These are phyloP conservation scores for Corella eumyota DNA, from an alignment of 23 tunicate genomes.

Conservation along the genomic window DNA sequence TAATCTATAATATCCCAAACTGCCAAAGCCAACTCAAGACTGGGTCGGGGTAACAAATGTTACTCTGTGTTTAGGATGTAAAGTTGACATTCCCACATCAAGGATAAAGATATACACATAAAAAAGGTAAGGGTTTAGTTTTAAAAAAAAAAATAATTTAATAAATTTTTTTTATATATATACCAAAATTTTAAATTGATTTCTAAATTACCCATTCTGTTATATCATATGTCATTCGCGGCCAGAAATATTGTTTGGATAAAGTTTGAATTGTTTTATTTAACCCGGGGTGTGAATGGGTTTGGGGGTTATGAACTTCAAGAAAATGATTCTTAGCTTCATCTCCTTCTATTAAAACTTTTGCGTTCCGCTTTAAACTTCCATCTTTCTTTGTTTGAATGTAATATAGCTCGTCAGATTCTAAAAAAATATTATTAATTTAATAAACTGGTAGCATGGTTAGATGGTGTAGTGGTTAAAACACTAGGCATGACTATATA, in stretches of 20 bases:
- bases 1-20: no score
- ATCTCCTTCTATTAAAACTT: conserved; percentile 32
- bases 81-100: no score
- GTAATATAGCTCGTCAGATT: conserved; percentile 20
- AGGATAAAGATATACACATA: no score
- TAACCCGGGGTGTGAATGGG: conserved; percentile 21
- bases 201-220: conserved; percentile 29
- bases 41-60: neutral
- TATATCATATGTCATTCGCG: conserved; percentile 52
- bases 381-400: conserved; percentile 42
- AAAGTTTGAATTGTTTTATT: conserved; percentile 36
- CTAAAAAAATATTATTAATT: conserved; percentile 5
- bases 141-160: no score
- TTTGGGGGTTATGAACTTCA: conserved; percentile 18
- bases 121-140: no score
- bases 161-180: no score
- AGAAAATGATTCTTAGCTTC: conserved; percentile 28
- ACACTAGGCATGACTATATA: no score
- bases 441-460: neutral
- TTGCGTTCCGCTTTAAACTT: conserved; percentile 25
- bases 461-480: no score
- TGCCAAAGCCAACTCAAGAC: neutral
- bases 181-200: neutral
- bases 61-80: no score
- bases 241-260: conserved; percentile 50